Conservation (phyloP, 2,888 invertebrate genomes). For the Eristalinus aeneus region DNA sequence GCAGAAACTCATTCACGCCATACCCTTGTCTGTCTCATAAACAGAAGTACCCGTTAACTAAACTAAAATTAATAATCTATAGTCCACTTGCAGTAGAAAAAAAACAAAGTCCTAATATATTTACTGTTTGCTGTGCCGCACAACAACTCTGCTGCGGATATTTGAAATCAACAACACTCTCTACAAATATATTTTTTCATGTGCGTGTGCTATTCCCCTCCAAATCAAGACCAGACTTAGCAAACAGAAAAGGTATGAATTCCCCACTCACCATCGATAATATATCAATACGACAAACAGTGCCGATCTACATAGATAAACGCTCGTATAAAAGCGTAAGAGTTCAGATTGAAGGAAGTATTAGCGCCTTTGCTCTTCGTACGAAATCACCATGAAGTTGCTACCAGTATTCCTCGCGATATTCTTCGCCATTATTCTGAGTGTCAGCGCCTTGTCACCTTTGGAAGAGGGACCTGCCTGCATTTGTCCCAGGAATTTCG, state of each 20-base stretch:
- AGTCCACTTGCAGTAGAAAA: too few relatives aligned
- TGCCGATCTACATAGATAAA: background rate
- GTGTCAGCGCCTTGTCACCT: slow-evolving; percentile 26
- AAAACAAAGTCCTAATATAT: too few relatives aligned
- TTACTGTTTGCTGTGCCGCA: background rate
- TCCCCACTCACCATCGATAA: slow-evolving; percentile 9
- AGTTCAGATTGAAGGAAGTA: background rate
- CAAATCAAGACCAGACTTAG: background rate
- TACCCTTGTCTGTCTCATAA: too few relatives aligned
- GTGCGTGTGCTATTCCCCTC: background rate
- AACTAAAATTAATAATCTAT: too few relatives aligned
- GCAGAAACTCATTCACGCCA: too few relatives aligned
- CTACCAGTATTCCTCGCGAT: slow-evolving; percentile 50
- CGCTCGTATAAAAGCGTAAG: background rate
- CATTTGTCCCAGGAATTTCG: slow-evolving; percentile 71
- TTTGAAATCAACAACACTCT: background rate
- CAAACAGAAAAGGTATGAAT: slow-evolving; percentile 4
- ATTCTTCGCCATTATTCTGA: slow-evolving; percentile 12
- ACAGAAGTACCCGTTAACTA: too few relatives aligned
- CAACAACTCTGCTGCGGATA: background rate
- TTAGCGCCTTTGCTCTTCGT: background rate
- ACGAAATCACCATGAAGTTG: slow-evolving; percentile 31
- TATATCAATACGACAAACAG: slow-evolving; percentile 4
- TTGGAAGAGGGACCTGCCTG: slow-evolving; percentile 45
- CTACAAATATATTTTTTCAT: background rate